phyloP scores from a whole-genome alignment of 2,888 invertebrate species.

The Villa cingulata region DNA sequence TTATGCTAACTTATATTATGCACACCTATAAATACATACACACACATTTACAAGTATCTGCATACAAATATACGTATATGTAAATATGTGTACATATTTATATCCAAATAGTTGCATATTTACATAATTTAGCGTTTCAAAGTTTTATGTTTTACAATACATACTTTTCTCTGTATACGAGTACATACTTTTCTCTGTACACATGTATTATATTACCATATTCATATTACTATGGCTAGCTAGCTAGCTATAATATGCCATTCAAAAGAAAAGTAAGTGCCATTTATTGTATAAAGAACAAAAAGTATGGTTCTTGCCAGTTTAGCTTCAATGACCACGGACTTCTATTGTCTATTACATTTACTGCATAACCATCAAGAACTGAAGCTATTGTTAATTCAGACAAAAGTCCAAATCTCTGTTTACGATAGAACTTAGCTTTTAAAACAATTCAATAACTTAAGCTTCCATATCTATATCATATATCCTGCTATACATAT shows the following conservation, averaged over 20 bases:
- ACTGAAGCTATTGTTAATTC: neutral
- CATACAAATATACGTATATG: neutral
- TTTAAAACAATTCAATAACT: neutral
- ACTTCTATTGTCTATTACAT: neutral
- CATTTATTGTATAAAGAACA: neutral
- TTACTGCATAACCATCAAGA: neutral
- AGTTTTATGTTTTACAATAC: constrained; percentile 1
- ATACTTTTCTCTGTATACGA: neutral
- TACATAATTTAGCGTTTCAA: constrained; percentile 13
- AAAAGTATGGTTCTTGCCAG: neutral
- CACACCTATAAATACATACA: no score
- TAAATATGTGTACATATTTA: no score
- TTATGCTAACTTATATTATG: neutral
- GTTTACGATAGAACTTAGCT: neutral
- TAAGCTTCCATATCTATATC: neutral
- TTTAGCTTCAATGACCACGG: constrained; percentile 1
- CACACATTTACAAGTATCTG: neutral
- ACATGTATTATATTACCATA: no score
- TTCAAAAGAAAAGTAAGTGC: neutral
- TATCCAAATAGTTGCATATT: neutral
- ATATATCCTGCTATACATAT: no score
- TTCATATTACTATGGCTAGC: no score
- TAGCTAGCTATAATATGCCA: no score
- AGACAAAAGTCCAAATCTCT: neutral
- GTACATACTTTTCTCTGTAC: neutral